Base-by-base conservation (phyloP, 2,888 invertebrate genomes). In the Ornithoptera alexandrae region DNA sequence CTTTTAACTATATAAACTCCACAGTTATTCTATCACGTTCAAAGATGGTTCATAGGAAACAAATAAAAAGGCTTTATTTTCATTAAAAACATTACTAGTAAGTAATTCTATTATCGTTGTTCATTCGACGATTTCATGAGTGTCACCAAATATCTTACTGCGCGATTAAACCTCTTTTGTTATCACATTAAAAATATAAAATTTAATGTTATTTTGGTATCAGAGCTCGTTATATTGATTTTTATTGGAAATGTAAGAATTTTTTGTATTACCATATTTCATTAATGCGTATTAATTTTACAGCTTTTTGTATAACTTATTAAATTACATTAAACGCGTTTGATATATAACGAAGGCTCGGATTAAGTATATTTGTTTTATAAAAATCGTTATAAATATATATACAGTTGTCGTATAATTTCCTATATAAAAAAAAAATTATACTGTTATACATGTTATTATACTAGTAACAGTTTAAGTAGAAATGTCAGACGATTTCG, bases 401-500 rank as follows among this genome's bases (percentile, higher is more conserved):
- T 18, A 18, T 5, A 53, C 5, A n/a, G 15, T 53, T 7, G 7
- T 53, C 18, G 5, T 53, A 53, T 30, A 30, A 30, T 2, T 30
- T 30, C 24, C 5, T 30, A 30, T 30, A 46, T 12, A 46, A 46
- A 5, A 46, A 15, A 8, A 46, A 8, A 15, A 46, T 22, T 22
- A 22, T 15, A 8, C 15, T 2, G 12, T 10, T 8, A 46, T 46
- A 46, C 0, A 46, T 8, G 46, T 15, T 15, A 15, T 46, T 15
- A 46, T 15, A 46, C 1, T 46, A 46, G 15, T 8, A 46, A 15
- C 7, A 46, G 2, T 46, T 15, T 46, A 8, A 53, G n/a, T 53
- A 5, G n/a, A n/a, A 53, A 53, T 62, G 12, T 57, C 39, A 76
- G 78, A 79, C 81, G 78, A 84, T 84, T 85, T 83, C 81, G 81